Conservation (phyloP, 1,140 invertebrate species). For the Ostrea denselamellosa region DNA sequence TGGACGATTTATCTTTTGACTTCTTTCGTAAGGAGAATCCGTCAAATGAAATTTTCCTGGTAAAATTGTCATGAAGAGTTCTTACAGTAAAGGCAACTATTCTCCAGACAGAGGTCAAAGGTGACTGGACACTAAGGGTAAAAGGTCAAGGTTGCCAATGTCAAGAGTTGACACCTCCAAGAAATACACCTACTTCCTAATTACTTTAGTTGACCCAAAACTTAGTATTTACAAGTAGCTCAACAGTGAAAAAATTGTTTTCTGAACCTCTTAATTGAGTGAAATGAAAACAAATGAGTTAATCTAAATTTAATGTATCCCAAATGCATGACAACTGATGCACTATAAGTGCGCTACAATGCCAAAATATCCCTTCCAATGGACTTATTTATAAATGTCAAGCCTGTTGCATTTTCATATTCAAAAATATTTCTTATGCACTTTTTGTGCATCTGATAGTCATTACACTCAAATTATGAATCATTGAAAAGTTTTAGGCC, state of each 20-base stretch:
- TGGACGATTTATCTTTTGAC: constrained; percentile 47
- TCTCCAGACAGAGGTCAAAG: constrained; percentile 17
- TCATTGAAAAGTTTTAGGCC: no score
- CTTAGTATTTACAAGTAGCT: not conserved
- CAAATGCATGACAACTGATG: no score
- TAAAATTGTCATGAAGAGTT: constrained; percentile 30
- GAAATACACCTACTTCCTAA: not conserved
- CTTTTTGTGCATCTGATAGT: no score
- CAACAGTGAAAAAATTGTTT: not conserved
- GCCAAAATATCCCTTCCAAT: no score
- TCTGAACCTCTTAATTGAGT: no score
- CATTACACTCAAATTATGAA: no score
- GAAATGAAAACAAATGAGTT: no score
- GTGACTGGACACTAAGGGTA: constrained; percentile 30
- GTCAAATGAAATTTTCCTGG: constrained; percentile 43
- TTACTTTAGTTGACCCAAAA: not conserved
- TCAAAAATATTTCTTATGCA: no score
- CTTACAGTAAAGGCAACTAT: constrained; percentile 23
- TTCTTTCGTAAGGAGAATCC: constrained; percentile 34
- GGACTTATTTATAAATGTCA: no score
- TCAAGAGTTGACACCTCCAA: constrained; percentile 19
- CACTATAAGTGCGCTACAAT: no score
- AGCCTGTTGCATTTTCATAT: no score
- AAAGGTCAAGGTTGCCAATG: constrained; percentile 34
- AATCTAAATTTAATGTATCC: no score